These are phyloP conservation scores for Hippoglossus hippoglossus DNA, from an alignment of 2,797 vertebrate species.

Conservation along the genomic window DNA sequence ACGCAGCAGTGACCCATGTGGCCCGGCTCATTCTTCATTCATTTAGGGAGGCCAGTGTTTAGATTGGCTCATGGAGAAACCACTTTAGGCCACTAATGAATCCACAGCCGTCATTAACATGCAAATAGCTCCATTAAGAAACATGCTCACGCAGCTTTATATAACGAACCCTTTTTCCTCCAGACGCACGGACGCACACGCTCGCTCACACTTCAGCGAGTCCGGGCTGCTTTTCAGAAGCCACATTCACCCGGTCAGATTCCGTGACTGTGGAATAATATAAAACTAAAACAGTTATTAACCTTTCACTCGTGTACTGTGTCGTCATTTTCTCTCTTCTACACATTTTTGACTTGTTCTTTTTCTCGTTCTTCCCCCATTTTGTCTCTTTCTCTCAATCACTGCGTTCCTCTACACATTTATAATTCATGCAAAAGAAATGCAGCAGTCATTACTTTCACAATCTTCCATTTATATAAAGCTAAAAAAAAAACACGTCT, in stretches of 20 bases:
- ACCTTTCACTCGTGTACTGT: neutral
- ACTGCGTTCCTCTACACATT: no score
- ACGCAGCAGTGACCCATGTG: slow-evolving; percentile 33
- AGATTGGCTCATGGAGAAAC: slow-evolving; percentile 41
- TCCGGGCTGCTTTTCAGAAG: slow-evolving; percentile 10
- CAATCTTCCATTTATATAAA: neutral
- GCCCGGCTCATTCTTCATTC: slow-evolving; percentile 47
- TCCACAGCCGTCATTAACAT: slow-evolving; percentile 56
- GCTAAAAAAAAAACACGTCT: no score
- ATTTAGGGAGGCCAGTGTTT: slow-evolving; percentile 38
- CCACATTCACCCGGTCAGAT: neutral
- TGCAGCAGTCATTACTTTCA: neutral
- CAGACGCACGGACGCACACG: neutral
- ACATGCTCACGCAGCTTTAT: slow-evolving; percentile 40
- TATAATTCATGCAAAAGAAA: no score
- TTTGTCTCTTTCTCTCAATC: neutral
- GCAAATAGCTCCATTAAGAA: slow-evolving; percentile 59
- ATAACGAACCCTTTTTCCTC: slow-evolving; percentile 6
- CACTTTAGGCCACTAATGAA: slow-evolving; percentile 59
- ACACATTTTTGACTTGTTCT: no score
- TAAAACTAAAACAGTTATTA: neutral
- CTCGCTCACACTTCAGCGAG: neutral
- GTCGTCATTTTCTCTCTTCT: no score
- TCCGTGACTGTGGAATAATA: neutral
- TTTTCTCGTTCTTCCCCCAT: no score